A percentile compares a stretch with the other conserved stretches of the same genome.
Evolutionary conservation across 2,113 vertebrate species (phyloP).

Genomic region (Potamarius usumacintae): DNA sequence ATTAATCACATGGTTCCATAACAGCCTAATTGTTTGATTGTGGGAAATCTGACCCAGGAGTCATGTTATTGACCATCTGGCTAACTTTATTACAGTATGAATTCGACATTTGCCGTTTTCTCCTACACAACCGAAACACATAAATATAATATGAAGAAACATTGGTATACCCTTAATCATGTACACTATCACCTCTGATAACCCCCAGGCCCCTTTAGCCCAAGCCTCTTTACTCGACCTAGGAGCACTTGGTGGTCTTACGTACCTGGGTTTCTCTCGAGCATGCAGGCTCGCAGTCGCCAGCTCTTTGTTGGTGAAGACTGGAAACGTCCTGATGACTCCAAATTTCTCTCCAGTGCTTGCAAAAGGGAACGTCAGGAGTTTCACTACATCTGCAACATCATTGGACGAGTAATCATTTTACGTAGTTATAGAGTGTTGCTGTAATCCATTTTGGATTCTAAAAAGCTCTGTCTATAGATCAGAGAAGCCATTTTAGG

Average conservation of each 20-base stretch:
- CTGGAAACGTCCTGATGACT: constrained; percentile 78
- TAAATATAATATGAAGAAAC: background rate
- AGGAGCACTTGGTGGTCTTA: constrained; percentile 57
- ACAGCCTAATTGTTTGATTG: background rate
- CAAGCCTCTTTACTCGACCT: background rate
- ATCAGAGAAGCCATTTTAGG: background rate
- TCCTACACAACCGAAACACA: background rate
- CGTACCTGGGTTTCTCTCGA: constrained; percentile 76
- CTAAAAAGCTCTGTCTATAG: background rate
- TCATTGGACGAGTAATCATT: background rate
- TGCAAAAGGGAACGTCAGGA: constrained; percentile 82
- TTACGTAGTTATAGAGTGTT: background rate
- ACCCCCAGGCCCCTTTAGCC: too few species aligned
- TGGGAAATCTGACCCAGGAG: background rate
- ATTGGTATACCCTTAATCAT: background rate
- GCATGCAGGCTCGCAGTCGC: constrained; percentile 75
- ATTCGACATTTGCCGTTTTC: background rate
- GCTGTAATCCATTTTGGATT: background rate
- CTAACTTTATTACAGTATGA: background rate
- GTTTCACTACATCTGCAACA: constrained; percentile 74
- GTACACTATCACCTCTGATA: background rate
- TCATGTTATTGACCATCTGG: background rate
- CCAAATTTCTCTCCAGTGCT: constrained; percentile 84
- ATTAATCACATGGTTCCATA: background rate
- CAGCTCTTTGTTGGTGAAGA: constrained; percentile 80